phyloP scores from a whole-genome alignment of 2,797 vertebrate species.

The Gymnoscopelus braueri region DNA sequence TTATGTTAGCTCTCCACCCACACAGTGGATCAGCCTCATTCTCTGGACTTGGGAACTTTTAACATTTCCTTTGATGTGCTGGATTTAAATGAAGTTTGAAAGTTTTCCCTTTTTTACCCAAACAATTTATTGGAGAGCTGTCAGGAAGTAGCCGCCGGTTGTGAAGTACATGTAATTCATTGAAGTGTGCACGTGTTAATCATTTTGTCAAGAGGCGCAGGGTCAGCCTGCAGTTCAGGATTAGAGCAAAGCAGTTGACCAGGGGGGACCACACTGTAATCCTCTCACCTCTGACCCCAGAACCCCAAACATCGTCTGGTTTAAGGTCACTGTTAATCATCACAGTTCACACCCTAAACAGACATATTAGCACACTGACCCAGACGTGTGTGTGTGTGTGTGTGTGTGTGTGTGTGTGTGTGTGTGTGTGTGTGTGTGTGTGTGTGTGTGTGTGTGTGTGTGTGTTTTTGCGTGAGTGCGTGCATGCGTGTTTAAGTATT shows the following conservation, averaged over 20 bases:
- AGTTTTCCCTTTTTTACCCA: constrained; percentile 2
- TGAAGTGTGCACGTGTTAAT: constrained; percentile 18
- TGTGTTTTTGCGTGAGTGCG: neutral
- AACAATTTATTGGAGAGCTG: constrained; percentile 11
- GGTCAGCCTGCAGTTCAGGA: constrained; percentile 30
- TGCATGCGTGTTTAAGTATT: neutral
- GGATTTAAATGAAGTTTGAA: constrained; percentile 19
- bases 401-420: neutral
- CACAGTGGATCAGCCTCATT: neutral
- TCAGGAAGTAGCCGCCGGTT: neutral
- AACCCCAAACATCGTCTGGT: constrained; percentile 40
- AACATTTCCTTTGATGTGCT: neutral
- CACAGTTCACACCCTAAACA: constrained; percentile 25
- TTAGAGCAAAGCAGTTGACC: constrained; percentile 55
- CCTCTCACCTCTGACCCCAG: constrained; percentile 60
- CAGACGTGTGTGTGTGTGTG: constrained; percentile 2
- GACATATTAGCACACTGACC: constrained; percentile 5
- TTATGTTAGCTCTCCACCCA: neutral
- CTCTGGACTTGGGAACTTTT: constrained; percentile 1
- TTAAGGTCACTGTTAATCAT: constrained; percentile 61
- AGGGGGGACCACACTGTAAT: constrained; percentile 53
- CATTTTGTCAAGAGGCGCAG: constrained; percentile 28
- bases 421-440: neutral
- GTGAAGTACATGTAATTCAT: neutral
- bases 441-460: neutral